These are phyloP conservation scores for Lophius piscatorius DNA, from an alignment of 2,113 vertebrate species.

Conservation along the genomic window DNA sequence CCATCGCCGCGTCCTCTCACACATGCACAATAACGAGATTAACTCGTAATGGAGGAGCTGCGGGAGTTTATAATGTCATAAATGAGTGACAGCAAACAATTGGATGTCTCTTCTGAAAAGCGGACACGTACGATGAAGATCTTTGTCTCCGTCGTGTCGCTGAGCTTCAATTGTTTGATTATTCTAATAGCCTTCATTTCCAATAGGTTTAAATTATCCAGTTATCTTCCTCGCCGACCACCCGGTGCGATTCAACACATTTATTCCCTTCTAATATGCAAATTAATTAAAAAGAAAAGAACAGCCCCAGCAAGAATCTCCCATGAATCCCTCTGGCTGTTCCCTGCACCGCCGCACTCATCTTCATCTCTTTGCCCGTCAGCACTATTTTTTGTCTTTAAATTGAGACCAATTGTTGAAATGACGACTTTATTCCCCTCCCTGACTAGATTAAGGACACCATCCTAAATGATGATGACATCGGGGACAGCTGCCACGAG, in stretches of 20 bases:
- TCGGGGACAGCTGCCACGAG: conserved; percentile 97
- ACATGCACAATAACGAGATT: too few relatives aligned
- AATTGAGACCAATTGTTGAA: conserved; percentile 26
- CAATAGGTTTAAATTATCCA: conserved; percentile 4
- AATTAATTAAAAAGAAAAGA: conserved; percentile 3
- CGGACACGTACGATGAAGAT: too few relatives aligned
- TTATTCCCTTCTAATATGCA: conserved; percentile 33
- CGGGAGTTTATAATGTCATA: too few relatives aligned
- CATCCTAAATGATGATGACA: conserved; percentile 92
- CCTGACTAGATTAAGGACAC: conserved; percentile 90
- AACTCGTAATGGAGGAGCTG: too few relatives aligned
- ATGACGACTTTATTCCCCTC: conserved; percentile 42
- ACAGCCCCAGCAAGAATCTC: conserved; percentile 3
- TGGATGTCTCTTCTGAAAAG: neutral
- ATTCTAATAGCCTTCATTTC: conserved; percentile 5
- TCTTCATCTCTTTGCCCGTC: conserved; percentile 20
- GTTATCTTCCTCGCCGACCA: conserved; percentile 7
- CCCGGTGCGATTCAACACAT: conserved; percentile 24
- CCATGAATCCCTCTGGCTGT: neutral
- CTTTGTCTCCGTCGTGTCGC: too few relatives aligned
- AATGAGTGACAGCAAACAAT: neutral
- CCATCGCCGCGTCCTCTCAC: too few relatives aligned
- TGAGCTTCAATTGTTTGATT: neutral
- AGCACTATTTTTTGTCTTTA: conserved; percentile 43
- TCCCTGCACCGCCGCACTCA: neutral